Evolutionary conservation across 2,797 vertebrate species (phyloP).

Genomic region (Spinus olivaceus): DNA sequence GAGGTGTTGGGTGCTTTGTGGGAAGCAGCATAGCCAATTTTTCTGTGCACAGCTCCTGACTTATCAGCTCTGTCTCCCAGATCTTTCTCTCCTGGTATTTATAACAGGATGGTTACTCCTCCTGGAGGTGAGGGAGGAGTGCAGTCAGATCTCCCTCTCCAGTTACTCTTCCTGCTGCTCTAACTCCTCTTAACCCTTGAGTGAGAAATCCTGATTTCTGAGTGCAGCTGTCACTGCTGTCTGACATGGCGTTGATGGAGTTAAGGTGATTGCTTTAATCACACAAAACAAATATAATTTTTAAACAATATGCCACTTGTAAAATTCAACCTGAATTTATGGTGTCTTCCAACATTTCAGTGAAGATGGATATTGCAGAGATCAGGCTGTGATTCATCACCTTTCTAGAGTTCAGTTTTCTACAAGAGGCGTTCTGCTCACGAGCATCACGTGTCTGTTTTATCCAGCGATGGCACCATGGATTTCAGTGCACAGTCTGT

Average conservation of each 20-base stretch:
- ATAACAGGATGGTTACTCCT: not conserved
- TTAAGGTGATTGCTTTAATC: not conserved
- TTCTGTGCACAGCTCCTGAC: not conserved
- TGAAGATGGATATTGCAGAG: not conserved
- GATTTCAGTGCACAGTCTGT: fast-evolving
- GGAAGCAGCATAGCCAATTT: not conserved
- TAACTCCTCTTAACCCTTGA: not conserved
- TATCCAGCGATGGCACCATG: fast-evolving
- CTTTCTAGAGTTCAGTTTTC: not conserved
- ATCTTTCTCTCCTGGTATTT: not conserved
- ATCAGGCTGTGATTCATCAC: not conserved
- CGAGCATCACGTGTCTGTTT: fast-evolving
- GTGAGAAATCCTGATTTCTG: not conserved
- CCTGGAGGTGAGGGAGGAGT: not conserved
- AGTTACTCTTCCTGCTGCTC: not conserved
- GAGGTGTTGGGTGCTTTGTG: not conserved
- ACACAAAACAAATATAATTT: not conserved
- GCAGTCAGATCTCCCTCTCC: not conserved
- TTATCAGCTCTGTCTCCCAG: not conserved
- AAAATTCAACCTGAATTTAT: not conserved
- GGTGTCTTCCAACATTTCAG: not conserved
- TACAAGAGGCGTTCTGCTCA: not conserved
- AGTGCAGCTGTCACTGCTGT: not conserved
- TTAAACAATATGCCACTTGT: not conserved
- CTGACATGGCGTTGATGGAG: not conserved